Percentiles rank a stretch among this genome's conserved stretches.
Conservation (phyloP, 2,797 vertebrate genomes). For the Rhynchotus rufescens region DNA sequence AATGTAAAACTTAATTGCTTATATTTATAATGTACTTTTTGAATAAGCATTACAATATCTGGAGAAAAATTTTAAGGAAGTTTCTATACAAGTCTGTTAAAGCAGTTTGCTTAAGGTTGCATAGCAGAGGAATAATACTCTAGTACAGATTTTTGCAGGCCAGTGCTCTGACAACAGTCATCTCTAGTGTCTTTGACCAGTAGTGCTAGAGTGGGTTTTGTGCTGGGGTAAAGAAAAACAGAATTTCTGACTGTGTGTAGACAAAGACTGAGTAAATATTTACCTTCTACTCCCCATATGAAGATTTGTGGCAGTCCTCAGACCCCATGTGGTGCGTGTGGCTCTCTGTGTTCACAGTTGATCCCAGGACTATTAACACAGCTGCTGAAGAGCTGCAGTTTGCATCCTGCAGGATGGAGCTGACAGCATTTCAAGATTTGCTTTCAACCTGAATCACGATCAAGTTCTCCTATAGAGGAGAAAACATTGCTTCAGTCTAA, state of each 20-base stretch:
- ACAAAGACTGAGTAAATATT: not conserved
- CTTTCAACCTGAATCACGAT: not conserved
- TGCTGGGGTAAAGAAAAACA: not conserved
- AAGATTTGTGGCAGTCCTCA: not conserved
- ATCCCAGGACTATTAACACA: not conserved
- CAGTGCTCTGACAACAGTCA: not conserved
- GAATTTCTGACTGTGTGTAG: not conserved
- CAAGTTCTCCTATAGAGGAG: not conserved
- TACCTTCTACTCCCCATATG: not conserved
- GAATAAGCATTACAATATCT: not conserved
- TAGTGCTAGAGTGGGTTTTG: not conserved
- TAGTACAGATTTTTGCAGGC: not conserved
- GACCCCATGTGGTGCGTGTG: not conserved
- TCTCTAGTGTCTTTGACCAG: not conserved
- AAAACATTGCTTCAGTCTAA: not conserved
- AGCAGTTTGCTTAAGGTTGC: conserved; percentile 16
- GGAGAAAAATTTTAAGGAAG: not conserved
- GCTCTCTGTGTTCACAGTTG: not conserved
- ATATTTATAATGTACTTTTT: conserved; percentile 1
- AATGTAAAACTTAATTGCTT: conserved; percentile 39
- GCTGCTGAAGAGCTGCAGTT: not conserved
- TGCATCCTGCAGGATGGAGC: not conserved
- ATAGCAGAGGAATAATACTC: conserved; percentile 18
- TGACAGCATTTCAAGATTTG: not conserved
- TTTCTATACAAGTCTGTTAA: not conserved